Conservation (phyloP, 2,888 invertebrate species). For the Amitus sp. region DNA sequence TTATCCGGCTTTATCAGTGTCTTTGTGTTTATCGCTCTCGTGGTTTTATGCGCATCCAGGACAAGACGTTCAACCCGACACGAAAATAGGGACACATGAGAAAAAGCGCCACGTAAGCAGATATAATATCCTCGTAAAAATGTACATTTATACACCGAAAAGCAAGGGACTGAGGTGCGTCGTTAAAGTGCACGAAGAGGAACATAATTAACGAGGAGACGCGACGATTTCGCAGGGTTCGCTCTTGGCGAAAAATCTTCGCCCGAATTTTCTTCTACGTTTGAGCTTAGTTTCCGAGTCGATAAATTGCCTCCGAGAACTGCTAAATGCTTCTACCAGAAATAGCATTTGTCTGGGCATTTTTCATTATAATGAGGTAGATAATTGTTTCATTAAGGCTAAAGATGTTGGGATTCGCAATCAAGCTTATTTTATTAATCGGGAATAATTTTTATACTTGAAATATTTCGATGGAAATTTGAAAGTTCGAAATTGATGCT, state of each 20-base stretch:
- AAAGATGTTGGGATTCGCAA: no score
- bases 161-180: constrained; percentile 20
- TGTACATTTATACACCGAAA: constrained; percentile 46
- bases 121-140: constrained; percentile 55
- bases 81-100: constrained; percentile 23
- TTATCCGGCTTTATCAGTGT: constrained; percentile 4
- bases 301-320: no score
- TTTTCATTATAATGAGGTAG: no score
- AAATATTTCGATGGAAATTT: no score
- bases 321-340: no score
- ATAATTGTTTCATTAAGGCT: no score
- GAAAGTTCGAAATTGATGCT: no score
- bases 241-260: neutral
- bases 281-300: no score
- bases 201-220: constrained; percentile 42
- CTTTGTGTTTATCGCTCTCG: neutral
- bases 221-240: constrained; percentile 4
- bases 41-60: neutral
- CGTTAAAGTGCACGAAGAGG: constrained; percentile 24
- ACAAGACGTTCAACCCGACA: constrained; percentile 25
- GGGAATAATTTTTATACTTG: no score
- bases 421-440: no score
- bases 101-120: constrained; percentile 49
- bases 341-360: no score
- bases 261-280: neutral